Base-by-base conservation (phyloP, 2,888 invertebrate species). In the Coelinius sp. region DNA sequence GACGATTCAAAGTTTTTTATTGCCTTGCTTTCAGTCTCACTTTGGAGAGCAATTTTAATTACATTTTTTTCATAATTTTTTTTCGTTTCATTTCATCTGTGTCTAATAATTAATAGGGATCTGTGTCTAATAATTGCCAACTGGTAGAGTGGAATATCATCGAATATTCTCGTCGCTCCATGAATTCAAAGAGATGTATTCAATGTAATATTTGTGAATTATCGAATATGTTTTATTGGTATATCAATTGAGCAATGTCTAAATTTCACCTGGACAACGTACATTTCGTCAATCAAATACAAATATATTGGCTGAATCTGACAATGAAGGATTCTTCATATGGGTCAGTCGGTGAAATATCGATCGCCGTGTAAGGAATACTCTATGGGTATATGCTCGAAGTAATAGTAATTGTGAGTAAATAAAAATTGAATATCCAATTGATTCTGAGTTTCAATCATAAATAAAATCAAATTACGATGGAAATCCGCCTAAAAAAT, bases 1-100 rank as follows among this genome's bases (percentile, higher is more conserved):
- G 62, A 68, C 68, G 17, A 62, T 65, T 64, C 56, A 20, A 17
- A 53, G 25, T 64, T 56, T 70, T n/a, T 41, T 56, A 27, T 17
- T 53, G 25, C 31, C 44, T n/a, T 20, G 7, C 31, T 63, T 52
- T 63, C 25, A 49, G 27, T 7, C n/a, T 25, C n/a, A 41, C 25
- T 6, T n/a, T 41, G 6, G 41, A 41, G 14, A 53, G n/a, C 4
- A 52, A 22, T 25, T 53, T 53, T 24, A 25, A 53, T 53, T 53
- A 53, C n/a, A 25, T 12, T 62, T 68, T 46, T 38, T 12, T 59
- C 25, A 66, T 14, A 46, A 24, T 38, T 24, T 25, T 25, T 53
- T 3, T 25, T 0, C 25, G 12, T 12, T 25, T 52, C 52, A 52
- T 10, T 38, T 5, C n/a, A n/a, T n/a, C n/a, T n/a, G n/a, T n/a